phyloP scores from a whole-genome alignment of 2,888 invertebrate species.

The Tinea semifulvella region DNA sequence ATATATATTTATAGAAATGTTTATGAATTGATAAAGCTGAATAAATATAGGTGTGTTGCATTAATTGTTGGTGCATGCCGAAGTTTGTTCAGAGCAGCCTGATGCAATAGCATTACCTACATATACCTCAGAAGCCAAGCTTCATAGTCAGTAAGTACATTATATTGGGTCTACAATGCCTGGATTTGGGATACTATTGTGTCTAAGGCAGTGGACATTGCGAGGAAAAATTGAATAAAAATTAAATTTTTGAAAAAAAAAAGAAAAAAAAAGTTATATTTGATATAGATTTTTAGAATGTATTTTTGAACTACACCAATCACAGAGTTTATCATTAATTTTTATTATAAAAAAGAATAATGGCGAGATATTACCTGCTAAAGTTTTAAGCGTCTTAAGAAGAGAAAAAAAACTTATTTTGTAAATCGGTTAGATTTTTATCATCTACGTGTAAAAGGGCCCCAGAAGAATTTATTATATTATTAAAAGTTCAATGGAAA shows the following conservation, averaged over 20 bases:
- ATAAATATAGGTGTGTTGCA: not conserved
- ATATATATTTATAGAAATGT: slow-evolving; percentile 4
- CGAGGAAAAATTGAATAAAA: not conserved
- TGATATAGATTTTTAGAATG: not conserved
- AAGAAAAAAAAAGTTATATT: not conserved
- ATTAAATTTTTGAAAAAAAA: not conserved
- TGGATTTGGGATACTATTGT: not conserved
- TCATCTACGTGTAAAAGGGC: too few relatives aligned
- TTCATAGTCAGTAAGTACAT: slow-evolving; percentile 43
- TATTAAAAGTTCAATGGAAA: too few relatives aligned
- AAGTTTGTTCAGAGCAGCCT: not conserved
- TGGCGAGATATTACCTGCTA: too few relatives aligned
- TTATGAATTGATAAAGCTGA: slow-evolving; percentile 1
- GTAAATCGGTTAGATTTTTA: too few relatives aligned
- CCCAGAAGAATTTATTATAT: too few relatives aligned
- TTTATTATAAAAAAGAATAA: not conserved
- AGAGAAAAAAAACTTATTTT: too few relatives aligned
- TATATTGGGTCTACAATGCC: slow-evolving; percentile 30
- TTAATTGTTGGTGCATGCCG: not conserved
- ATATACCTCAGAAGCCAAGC: slow-evolving; percentile 54
- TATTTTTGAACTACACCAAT: slow-evolving; percentile 5
- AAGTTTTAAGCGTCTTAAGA: too few relatives aligned
- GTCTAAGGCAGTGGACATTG: slow-evolving; percentile 6
- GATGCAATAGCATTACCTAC: not conserved
- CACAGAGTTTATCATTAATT: slow-evolving; percentile 1